Percentiles rank a stretch among this genome's conserved stretches.
phyloP scores from a whole-genome alignment of 2,113 vertebrate species.

The Gambusia holbrooki region DNA sequence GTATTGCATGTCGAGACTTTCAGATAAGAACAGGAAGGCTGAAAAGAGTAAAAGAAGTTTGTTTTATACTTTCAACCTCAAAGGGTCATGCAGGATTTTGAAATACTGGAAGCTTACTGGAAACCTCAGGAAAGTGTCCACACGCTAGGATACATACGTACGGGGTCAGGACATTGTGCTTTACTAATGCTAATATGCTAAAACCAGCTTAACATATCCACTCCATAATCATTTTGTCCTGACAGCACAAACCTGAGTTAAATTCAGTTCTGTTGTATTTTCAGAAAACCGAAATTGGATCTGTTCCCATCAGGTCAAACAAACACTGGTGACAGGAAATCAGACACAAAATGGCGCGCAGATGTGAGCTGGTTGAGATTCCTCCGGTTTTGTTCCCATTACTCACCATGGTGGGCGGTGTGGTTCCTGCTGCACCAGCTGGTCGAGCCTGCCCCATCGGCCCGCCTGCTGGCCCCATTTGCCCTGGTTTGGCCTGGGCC shows the following conservation, averaged over 20 bases:
- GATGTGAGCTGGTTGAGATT: no score
- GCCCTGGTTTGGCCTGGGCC: conserved; percentile 76
- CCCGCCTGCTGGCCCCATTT: conserved; percentile 68
- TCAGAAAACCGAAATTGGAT: not conserved
- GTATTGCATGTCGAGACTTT: not conserved
- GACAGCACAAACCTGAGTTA: not conserved
- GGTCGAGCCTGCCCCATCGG: conserved; percentile 71
- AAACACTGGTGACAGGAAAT: not conserved
- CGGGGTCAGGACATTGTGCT: no score
- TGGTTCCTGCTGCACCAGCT: conserved; percentile 61
- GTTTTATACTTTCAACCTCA: not conserved
- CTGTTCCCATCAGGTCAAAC: not conserved
- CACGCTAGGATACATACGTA: no score
- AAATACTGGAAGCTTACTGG: no score
- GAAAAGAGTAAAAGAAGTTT: not conserved
- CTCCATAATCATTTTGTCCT: no score
- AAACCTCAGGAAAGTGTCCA: no score
- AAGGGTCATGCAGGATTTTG: no score
- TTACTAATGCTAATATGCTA: no score
- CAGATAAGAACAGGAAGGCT: not conserved
- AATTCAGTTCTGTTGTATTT: not conserved
- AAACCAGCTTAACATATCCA: no score
- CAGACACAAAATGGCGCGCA: not conserved
- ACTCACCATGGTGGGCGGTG: conserved; percentile 80
- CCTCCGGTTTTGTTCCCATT: not conserved